These are phyloP conservation scores for Trachops cirrhosus DNA, from an alignment of 2,797 vertebrate genomes.

Conservation along the genomic window DNA sequence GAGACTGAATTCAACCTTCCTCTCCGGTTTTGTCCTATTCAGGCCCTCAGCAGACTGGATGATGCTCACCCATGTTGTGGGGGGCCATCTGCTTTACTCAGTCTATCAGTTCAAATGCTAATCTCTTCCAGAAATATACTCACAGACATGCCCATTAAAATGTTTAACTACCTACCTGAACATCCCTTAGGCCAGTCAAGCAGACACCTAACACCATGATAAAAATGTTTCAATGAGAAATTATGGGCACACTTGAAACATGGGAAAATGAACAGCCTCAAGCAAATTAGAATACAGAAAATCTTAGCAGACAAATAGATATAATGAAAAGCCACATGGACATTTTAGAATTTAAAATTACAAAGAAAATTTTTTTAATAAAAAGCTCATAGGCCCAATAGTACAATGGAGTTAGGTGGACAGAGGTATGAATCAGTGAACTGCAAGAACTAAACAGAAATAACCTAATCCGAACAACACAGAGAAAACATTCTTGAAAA, in stretches of 20 bases:
- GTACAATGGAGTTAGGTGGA: background rate
- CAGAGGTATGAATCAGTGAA: background rate
- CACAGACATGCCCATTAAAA: background rate
- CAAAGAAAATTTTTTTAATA: background rate
- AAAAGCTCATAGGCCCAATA: background rate
- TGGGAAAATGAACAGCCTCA: background rate
- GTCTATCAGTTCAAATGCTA: background rate
- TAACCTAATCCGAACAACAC: background rate
- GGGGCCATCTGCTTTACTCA: background rate
- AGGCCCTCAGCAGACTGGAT: background rate
- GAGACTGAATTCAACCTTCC: background rate
- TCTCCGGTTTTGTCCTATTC: background rate
- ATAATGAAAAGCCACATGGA: background rate
- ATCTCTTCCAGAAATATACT: background rate
- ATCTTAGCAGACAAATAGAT: background rate
- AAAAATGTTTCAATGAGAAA: background rate
- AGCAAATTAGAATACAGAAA: background rate
- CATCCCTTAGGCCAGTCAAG: background rate
- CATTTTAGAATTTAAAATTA: background rate
- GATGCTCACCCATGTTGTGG: background rate
- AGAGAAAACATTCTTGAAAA: background rate
- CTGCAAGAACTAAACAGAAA: background rate
- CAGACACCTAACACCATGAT: background rate
- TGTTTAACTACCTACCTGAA: background rate
- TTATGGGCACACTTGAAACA: background rate